Base-by-base conservation (phyloP, 2,797 vertebrate species). In the Oryzias sinensis region DNA sequence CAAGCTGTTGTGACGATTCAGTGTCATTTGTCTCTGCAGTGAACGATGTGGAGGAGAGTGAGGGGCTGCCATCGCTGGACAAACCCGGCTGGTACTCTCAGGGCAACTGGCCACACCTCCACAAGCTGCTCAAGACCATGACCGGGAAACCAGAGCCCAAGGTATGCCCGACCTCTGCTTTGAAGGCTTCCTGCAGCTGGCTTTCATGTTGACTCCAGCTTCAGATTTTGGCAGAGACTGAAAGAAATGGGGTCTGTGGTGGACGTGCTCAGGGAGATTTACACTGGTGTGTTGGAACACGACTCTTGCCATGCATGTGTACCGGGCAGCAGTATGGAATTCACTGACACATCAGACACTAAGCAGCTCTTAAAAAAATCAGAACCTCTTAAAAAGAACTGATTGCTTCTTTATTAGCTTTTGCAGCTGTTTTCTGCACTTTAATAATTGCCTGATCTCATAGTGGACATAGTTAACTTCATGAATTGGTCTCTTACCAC, bases 81-180 rank as follows among this genome's bases (percentile, higher is more conserved):
- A 96, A 95, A 57, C 93, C 95, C 0, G 96, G 96, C 67, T 98
- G 96, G 96, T 98, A 97, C 85, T 98, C 96, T 43, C 96, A 98
- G 83, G 97, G 96, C 18, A 98, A 98, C 46, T 93, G 94, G 87
- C 90, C 79, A 20, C 96, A 98, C 74, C 94, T 97, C 29, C 92
- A 93, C 24, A 91, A 97, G 49, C 91, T 97, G 27, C 91, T 98
- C 61, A 96, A 93, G 89, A 94, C 91, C 79, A 94, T 97, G 91
- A 96, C 94, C 0, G 90, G 92, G 75, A 97, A 95, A 80, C 24
- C 90, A 5, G 91, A 96, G 58, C 97, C 95, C 29, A 96, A 96
- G 97, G 96, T 97, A 93, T 40, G 74, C 16, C n/a, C 1, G 18
- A 9, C 18, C 5, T 55, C 49, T 54, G 59, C 50, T 41, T 9